Conservation (phyloP, 2,888 invertebrate genomes). For the Eupithecia dodoneata region DNA sequence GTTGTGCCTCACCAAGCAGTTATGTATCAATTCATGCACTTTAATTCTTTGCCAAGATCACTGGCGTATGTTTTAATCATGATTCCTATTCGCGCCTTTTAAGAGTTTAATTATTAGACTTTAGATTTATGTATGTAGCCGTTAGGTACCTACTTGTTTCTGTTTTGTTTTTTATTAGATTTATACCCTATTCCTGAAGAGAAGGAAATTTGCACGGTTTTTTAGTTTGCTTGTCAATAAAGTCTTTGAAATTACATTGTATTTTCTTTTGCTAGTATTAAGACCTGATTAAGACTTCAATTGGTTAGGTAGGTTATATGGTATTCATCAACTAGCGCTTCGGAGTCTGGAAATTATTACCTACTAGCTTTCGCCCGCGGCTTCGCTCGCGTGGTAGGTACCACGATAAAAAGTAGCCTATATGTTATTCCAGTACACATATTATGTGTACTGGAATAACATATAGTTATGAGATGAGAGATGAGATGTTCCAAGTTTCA, state of each 20-base stretch:
- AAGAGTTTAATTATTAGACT: conserved; percentile 73
- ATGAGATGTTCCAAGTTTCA: too few species aligned
- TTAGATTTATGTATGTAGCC: conserved; percentile 43
- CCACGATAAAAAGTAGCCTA: too few species aligned
- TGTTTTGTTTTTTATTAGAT: conserved; percentile 45
- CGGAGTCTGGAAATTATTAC: too few species aligned
- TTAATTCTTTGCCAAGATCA: conserved; percentile 30
- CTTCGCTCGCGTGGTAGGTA: too few species aligned
- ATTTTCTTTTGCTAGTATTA: background rate
- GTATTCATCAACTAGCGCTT: too few species aligned
- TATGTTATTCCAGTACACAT: too few species aligned
- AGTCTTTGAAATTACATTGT: conserved; percentile 45
- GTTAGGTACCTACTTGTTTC: conserved; percentile 46
- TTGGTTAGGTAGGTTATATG: background rate
- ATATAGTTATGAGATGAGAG: too few species aligned
- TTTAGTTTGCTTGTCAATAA: conserved; percentile 76
- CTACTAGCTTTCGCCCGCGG: too few species aligned
- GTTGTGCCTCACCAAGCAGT: conserved; percentile 56
- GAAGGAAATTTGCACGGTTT: conserved; percentile 66
- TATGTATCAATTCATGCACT: conserved; percentile 73
- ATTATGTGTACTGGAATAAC: too few species aligned
- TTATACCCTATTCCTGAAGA: conserved; percentile 54
- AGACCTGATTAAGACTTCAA: background rate
- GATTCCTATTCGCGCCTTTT: conserved; percentile 72
- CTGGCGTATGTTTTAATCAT: conserved; percentile 72